Conservation (phyloP, 2,888 invertebrate genomes). For the Bibio marci region DNA sequence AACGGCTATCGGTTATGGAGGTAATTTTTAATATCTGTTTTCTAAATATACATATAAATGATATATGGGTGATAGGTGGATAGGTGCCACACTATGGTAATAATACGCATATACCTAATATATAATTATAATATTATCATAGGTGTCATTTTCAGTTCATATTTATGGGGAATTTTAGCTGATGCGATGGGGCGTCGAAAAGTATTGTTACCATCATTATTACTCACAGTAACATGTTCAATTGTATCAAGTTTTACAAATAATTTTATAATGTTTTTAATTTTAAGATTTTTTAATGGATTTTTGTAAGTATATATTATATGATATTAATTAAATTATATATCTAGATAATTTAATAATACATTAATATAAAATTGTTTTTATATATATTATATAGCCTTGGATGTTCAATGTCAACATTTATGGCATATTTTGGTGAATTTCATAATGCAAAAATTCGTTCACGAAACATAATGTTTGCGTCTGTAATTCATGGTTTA, state of each 20-base stretch:
- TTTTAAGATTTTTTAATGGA: constrained; percentile 33
- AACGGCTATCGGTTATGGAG: constrained; percentile 26
- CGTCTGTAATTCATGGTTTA: constrained; percentile 21
- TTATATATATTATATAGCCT: too few species aligned
- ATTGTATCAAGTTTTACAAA: constrained; percentile 32
- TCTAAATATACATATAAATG: neutral
- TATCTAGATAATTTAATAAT: too few species aligned
- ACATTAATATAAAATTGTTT: too few species aligned
- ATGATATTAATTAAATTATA: too few species aligned
- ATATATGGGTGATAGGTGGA: too few species aligned
- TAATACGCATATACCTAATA: too few species aligned
- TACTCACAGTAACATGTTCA: constrained; percentile 30
- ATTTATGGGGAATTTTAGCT: constrained; percentile 38
- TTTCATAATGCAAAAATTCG: constrained; percentile 31
- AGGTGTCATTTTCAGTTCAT: constrained; percentile 33
- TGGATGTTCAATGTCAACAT: constrained; percentile 31
- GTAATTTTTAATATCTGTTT: too few species aligned
- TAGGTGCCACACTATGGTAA: too few species aligned
- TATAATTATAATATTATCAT: neutral
- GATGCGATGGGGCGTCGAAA: constrained; percentile 34
- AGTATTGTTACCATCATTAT: constrained; percentile 30
- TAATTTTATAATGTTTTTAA: constrained; percentile 31
- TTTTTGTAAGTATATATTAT: constrained; percentile 33
- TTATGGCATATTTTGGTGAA: constrained; percentile 35
- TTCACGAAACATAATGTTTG: constrained; percentile 26